A percentile compares a stretch with the other conserved stretches of the same genome.
Evolutionary conservation across 2,113 vertebrate genomes (phyloP).

Genomic region (Lycocorax pyrrhopterus): DNA sequence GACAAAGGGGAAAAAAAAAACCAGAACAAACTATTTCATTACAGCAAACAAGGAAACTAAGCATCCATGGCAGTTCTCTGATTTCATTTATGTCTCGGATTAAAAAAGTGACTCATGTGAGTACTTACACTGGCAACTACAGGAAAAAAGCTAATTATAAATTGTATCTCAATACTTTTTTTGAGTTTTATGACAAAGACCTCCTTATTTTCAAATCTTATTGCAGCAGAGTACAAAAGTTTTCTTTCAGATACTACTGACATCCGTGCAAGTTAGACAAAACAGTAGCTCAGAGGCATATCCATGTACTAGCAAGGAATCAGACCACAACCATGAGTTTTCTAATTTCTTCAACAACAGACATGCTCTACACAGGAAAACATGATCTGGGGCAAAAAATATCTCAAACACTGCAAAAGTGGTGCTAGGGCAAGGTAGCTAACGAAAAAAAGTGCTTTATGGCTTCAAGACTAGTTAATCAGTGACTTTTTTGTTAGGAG

Average conservation of each 20-base stretch:
- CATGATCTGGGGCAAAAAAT: not conserved
- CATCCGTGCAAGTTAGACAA: not conserved
- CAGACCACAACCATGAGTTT: not conserved
- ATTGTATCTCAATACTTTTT: not conserved
- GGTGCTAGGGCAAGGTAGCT: not conserved
- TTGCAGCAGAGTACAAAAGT: not conserved
- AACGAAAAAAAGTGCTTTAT: not conserved
- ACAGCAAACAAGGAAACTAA: slow-evolving; percentile 4
- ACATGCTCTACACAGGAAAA: not conserved
- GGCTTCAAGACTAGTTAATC: not conserved
- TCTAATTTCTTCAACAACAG: not conserved
- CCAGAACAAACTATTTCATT: slow-evolving; percentile 8
- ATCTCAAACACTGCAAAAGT: not conserved
- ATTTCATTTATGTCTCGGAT: not conserved
- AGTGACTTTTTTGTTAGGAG: not conserved
- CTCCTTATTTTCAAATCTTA: slow-evolving; percentile 25
- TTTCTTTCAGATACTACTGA: not conserved
- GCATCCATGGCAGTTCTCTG: not conserved
- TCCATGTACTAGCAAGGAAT: not conserved
- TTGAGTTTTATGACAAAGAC: not conserved
- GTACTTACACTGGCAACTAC: not conserved
- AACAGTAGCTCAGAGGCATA: not conserved
- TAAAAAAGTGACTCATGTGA: not conserved
- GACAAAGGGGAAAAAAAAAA: not conserved
- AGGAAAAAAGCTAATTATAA: not conserved